Evolutionary conservation across 2,113 vertebrate species (phyloP).

Genomic region (Ochotona princeps): DNA sequence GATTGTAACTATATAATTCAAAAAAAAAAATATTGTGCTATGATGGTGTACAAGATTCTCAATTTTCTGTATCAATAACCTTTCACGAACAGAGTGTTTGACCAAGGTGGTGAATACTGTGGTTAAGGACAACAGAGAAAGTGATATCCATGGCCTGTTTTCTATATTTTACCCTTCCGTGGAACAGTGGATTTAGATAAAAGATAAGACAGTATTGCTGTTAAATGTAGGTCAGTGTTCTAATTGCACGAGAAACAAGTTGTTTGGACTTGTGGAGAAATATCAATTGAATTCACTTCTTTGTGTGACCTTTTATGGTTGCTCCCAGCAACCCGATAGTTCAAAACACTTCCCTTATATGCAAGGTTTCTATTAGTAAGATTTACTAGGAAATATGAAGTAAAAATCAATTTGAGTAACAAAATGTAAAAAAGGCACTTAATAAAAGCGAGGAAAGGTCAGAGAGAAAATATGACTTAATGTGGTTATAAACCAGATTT

Average conservation of each 20-base stretch:
- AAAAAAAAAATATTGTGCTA: constrained; percentile 29
- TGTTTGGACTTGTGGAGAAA: background rate
- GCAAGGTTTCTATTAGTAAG: background rate
- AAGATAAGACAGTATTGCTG: background rate
- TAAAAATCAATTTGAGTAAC: constrained; percentile 9
- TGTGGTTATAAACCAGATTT: background rate
- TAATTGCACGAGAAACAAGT: background rate
- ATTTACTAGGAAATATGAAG: background rate
- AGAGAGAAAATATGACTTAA: background rate
- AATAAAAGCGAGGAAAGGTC: background rate
- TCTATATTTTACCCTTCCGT: constrained; percentile 37
- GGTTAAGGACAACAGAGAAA: constrained; percentile 41
- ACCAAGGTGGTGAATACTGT: background rate
- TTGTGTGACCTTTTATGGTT: background rate
- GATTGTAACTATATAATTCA: background rate
- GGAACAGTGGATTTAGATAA: constrained; percentile 44
- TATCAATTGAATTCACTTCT: background rate
- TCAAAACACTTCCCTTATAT: background rate
- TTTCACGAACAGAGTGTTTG: constrained; percentile 3
- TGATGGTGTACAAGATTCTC: constrained; percentile 12
- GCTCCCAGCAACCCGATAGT: background rate
- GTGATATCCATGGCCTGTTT: constrained; percentile 49
- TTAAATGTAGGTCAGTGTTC: constrained; percentile 61
- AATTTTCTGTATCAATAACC: constrained; percentile 8
- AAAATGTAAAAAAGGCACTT: constrained; percentile 44